Base-by-base conservation (phyloP, 2,888 invertebrate genomes). In the Cataglyphis cursor region DNA sequence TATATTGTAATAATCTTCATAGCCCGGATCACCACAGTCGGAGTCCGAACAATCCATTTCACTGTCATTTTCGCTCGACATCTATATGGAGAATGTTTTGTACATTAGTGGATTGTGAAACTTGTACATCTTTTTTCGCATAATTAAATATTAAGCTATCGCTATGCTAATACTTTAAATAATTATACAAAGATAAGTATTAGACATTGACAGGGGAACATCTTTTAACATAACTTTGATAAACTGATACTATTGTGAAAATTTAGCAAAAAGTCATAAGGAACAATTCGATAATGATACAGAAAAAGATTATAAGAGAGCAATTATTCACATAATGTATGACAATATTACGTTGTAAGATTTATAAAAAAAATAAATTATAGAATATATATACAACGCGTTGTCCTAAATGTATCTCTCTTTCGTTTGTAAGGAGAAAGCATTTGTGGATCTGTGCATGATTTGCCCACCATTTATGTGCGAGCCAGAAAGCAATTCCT, bases 1-100 rank as follows among this genome's bases (percentile, higher is more conserved):
- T 93, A 95, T 95, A 91, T 96, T 96, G 92, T 97, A 97, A 93
- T 98, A 98, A 95, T 98, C 98, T 95, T 98, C 97, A 93, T 97
- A 98, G 90, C 97, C 97, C 93, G 97, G 96, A 92, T 96, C 96
- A 62, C 95, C 95, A 84, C 96, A 97, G 93, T 98, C 98, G 92
- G 98, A 98, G 95, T 98, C 98, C 72, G 98, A 98, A 95, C 97
- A 98, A 94, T 98, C 98, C 97, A 98, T 98, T 95, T 98, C 98
- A 92, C 98, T 98, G 95, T 98, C 97, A 86, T 95, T 95, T 89
- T 94, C 94, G 48, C 93, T 94, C 38, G 95, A 95, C 95, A 95
- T 95, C 94, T 95, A 87, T 15, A 54, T 41, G 41, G 59, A 9
- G 68, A 73, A 66, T 0, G 76, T 48, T 44, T 0, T 6, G n/a